Evolutionary conservation across 2,113 vertebrate genomes (phyloP).

Genomic region (Agapornis roseicollis): DNA sequence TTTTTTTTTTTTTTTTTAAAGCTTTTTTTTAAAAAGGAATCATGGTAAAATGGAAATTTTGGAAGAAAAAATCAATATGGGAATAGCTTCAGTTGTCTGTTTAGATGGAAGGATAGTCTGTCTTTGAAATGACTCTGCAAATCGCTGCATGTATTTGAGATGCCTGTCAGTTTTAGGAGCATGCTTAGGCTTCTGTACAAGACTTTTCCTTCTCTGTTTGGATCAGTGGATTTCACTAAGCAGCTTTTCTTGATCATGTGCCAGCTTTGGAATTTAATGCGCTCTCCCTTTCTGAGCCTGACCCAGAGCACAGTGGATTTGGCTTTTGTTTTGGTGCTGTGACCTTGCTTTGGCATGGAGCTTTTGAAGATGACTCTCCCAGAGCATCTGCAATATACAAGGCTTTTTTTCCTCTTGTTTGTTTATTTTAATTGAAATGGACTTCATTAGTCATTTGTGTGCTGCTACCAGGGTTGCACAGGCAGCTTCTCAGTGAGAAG

Average conservation of each 20-base stretch:
- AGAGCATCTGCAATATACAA: not conserved
- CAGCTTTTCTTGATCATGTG: conserved; percentile 33
- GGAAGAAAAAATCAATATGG: not conserved
- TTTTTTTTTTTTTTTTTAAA: not conserved
- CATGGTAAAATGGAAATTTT: not conserved
- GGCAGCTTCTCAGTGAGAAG: not conserved
- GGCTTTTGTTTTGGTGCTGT: not conserved
- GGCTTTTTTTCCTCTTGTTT: not conserved
- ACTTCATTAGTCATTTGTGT: not conserved
- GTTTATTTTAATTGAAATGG: not conserved
- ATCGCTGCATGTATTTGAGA: not conserved
- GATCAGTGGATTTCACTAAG: conserved; percentile 30
- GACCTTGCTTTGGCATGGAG: not conserved
- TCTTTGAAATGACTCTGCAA: not conserved
- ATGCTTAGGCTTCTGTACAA: not conserved
- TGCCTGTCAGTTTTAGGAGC: not conserved
- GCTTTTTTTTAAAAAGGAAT: not conserved
- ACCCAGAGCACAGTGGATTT: not conserved
- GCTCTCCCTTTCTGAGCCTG: not conserved
- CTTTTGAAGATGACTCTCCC: not conserved
- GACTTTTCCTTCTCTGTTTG: not conserved
- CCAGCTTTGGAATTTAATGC: not conserved
- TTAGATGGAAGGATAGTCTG: not conserved
- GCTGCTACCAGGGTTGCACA: not conserved
- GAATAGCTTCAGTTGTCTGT: not conserved